These are phyloP conservation scores for Venustoraphidia nigricollis DNA, from an alignment of 2,888 invertebrate species.

Conservation along the genomic window DNA sequence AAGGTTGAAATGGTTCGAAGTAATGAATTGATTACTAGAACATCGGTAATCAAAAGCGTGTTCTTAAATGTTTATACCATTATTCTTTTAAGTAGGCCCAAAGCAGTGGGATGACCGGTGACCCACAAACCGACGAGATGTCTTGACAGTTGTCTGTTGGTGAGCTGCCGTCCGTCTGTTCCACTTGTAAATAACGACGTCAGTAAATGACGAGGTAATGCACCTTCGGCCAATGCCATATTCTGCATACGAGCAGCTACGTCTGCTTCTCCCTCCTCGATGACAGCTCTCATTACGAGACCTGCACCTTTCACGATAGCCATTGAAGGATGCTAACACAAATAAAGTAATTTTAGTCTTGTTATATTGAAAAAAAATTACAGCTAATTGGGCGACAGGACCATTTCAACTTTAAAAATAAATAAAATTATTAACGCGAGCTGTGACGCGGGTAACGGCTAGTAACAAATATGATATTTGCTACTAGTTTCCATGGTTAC, in stretches of 20 bases:
- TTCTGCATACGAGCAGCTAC: slow-evolving; percentile 91
- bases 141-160: slow-evolving; percentile 79
- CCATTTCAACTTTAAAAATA: no score
- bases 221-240: slow-evolving; percentile 90
- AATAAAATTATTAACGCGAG: no score
- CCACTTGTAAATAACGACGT: slow-evolving; percentile 76
- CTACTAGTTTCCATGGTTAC: no score
- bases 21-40: no score
- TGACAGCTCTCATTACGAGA: slow-evolving; percentile 89
- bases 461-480: no score
- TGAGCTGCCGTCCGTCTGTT: slow-evolving; percentile 65
- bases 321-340: slow-evolving; percentile 76
- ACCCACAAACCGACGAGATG: slow-evolving; percentile 95
- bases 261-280: slow-evolving; percentile 90
- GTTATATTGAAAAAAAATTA: no score
- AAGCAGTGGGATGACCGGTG: slow-evolving; percentile 83
- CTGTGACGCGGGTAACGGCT: no score
- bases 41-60: slow-evolving; percentile 5
- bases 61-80: slow-evolving; percentile 42
- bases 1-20: no score
- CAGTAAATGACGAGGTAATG: slow-evolving; percentile 81
- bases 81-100: slow-evolving; percentile 69
- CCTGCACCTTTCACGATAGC: slow-evolving; percentile 98
- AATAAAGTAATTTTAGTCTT: no score
- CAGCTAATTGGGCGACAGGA: no score